Percentiles rank a stretch among this genome's conserved stretches.
phyloP scores from a whole-genome alignment of 1,140 invertebrate genomes.

The Sitophilus oryzae region DNA sequence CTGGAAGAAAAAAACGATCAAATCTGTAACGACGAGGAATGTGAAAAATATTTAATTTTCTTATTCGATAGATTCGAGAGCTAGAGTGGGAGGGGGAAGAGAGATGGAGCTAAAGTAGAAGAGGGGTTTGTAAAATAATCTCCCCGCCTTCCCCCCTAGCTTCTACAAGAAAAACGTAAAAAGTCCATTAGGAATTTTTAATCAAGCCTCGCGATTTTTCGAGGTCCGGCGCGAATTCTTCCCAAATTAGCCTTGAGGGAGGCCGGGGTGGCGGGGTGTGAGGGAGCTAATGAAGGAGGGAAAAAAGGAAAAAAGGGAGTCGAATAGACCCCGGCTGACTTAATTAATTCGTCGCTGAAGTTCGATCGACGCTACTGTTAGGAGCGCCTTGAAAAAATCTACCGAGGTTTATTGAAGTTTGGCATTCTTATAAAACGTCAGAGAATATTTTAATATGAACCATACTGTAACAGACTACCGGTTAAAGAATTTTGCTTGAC shows the following conservation, averaged over 20 bases:
- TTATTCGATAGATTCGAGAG: background rate
- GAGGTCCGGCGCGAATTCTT: conserved; percentile 40
- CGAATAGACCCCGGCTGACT: conserved; percentile 27
- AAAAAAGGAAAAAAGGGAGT: conserved; percentile 30
- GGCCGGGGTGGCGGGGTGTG: conserved; percentile 39
- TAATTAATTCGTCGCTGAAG: conserved; percentile 41
- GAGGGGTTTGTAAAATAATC: background rate
- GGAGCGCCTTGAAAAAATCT: too few species aligned
- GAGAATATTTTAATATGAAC: too few species aligned
- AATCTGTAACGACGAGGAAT: background rate
- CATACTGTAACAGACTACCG: too few species aligned
- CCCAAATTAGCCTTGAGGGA: conserved; percentile 41
- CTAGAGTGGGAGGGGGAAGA: background rate
- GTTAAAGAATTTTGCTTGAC: too few species aligned
- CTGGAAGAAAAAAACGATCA: background rate
- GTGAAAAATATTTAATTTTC: background rate
- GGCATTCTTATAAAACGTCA: too few species aligned
- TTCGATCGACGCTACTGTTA: too few species aligned
- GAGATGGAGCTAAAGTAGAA: background rate
- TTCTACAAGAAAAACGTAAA: conserved; percentile 15
- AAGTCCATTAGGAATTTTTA: conserved; percentile 32
- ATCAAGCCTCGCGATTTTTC: conserved; percentile 24
- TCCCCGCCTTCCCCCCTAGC: background rate
- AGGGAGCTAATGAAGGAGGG: conserved; percentile 41
- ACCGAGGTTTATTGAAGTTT: too few species aligned